Base-by-base conservation (phyloP, 1,140 invertebrate genomes). In the Achroia grisella region DNA sequence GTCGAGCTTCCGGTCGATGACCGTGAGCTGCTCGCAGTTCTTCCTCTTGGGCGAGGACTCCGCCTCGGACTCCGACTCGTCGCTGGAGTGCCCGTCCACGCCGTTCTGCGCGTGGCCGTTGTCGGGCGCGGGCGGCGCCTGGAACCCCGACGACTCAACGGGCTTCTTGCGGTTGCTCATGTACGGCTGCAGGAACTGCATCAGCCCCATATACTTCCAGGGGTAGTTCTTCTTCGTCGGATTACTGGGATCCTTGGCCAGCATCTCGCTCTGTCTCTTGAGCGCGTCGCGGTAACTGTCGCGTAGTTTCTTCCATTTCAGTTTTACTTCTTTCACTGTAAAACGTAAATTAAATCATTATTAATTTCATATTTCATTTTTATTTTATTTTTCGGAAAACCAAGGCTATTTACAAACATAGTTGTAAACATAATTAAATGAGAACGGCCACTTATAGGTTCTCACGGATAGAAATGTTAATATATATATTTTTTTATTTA, bases 231-330 rank as follows among this genome's bases (percentile, higher is more conserved):
- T 78, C 44, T 72, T 73, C 39, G 46, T 51, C 11, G 62, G 36
- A 40, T 55, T 60, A 31, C 41, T 47, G 10, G 75, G 70, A 15
- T 75, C 78, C 33, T 65, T 62, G 11, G 73, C 69, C 50, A 71
- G 35, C 71, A 80, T 71, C 30, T 84, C 80, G 52, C 58, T 73
- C 48, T 80, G 76, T 8, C 82, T 58, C 56, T 83, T 86, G 10
- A 86, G 62, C 29, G 82, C 82, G 45, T 86, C 82, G 17, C 82
- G 68, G 52, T 86, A 83, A 52, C 79, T 79, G 63, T 86, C 82
- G 14, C 82, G 77, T 11, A 86, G 61, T 35, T 81, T 83, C 47
- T 86, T 86, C 82, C 82, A 86, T 60, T 83, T 83, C 32, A 77
- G 34, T 43, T 86, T 86, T 10, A 81, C 82, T 50, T 83, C 82